phyloP scores from a whole-genome alignment of 2,113 vertebrate species.

The Brevimyrus niger region DNA sequence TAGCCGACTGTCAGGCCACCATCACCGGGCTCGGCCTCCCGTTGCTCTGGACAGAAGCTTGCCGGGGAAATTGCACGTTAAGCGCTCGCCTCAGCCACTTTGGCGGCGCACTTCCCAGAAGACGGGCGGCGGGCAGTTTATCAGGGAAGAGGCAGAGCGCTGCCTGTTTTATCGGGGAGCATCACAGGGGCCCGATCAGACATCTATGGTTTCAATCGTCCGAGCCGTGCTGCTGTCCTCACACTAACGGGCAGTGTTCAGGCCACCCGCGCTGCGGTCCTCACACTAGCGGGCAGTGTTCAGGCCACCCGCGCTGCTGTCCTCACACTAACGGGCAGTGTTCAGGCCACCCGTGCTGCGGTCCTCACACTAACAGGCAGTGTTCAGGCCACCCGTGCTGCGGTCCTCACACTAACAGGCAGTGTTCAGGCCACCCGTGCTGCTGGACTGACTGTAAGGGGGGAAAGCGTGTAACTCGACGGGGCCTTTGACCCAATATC shows the following conservation, averaged over 20 bases:
- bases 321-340: neutral
- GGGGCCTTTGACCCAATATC: slow-evolving; percentile 9
- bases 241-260: no score
- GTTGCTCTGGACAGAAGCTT: neutral
- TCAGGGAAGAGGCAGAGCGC: neutral
- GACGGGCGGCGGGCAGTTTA: neutral
- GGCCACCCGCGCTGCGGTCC: no score
- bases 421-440: neutral
- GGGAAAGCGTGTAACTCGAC: neutral
- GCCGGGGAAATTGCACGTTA: neutral
- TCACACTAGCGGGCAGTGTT: no score
- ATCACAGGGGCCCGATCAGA: neutral
- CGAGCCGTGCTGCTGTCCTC: neutral
- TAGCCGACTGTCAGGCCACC: neutral
- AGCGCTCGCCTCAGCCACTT: neutral
- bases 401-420: no score
- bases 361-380: no score
- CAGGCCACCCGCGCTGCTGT: neutral
- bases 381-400: no score
- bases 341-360: neutral
- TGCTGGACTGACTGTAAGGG: neutral
- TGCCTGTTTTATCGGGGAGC: neutral
- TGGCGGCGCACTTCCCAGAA: neutral
- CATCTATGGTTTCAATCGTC: neutral
- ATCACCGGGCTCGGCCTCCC: neutral